phyloP scores from a whole-genome alignment of 2,113 vertebrate genomes.

The Alaudala cheleensis region DNA sequence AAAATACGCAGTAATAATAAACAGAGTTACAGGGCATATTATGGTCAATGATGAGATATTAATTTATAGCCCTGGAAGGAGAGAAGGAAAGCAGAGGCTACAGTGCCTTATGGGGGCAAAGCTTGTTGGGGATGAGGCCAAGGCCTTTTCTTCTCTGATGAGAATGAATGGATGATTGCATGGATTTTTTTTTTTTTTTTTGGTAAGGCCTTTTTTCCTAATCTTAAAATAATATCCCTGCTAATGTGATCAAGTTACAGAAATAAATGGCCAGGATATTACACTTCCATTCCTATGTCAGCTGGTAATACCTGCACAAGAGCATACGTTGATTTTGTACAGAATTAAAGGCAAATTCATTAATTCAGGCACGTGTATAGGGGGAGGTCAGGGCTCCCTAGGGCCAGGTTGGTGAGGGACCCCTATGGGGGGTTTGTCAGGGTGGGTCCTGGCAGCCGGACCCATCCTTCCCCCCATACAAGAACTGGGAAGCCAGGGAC shows the following conservation, averaged over 20 bases:
- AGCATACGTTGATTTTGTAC: fast-evolving
- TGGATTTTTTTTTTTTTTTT: neutral
- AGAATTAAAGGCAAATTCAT: neutral
- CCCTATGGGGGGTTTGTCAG: neutral
- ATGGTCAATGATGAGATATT: slow-evolving; percentile 65
- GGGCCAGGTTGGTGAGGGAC: fast-evolving
- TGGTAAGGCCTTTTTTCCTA: neutral
- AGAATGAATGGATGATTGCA: slow-evolving; percentile 32
- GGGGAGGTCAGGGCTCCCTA: too few species aligned
- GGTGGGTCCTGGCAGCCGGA: neutral
- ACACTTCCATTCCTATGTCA: neutral
- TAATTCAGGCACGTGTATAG: fast-evolving
- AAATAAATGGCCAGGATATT: slow-evolving; percentile 17
- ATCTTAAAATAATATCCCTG: slow-evolving; percentile 25
- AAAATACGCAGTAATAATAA: slow-evolving; percentile 75
- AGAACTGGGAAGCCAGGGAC: neutral
- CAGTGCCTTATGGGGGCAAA: neutral
- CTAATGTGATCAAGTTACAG: slow-evolving; percentile 50
- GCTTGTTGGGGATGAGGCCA: neutral
- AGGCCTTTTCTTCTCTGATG: slow-evolving; percentile 39
- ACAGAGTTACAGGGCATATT: slow-evolving; percentile 57
- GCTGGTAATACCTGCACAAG: neutral
- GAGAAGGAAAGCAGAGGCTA: neutral
- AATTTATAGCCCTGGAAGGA: slow-evolving; percentile 56
- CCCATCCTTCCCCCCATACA: neutral